Conservation (phyloP, 1,140 invertebrate genomes). For the Drosophila sulfurigaster region DNA sequence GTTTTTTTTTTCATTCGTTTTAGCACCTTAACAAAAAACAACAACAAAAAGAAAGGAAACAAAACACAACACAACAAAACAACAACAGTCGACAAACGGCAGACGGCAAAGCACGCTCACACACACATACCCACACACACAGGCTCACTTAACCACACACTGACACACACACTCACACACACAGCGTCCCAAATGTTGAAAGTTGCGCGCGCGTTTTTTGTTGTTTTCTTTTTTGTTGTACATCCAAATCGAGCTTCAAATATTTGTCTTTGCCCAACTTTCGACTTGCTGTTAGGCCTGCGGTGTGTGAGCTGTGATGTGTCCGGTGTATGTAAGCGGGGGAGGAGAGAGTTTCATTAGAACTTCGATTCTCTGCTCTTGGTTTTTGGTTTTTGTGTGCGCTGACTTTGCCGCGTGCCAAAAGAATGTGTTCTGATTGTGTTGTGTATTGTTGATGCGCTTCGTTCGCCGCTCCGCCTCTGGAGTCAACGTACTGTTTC, state of each 20-base stretch:
- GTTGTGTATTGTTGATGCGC: constrained; percentile 4
- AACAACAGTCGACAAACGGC: background rate
- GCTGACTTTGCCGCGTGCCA: background rate
- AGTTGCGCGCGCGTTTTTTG: constrained; percentile 42
- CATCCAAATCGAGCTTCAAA: constrained; percentile 27
- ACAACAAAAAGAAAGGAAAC: constrained; percentile 9
- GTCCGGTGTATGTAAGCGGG: background rate
- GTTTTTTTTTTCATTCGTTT: constrained; percentile 16
- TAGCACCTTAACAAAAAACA: constrained; percentile 39
- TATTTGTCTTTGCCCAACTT: constrained; percentile 46
- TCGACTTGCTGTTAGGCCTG: constrained; percentile 12
- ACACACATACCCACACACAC: background rate
- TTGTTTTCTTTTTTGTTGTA: constrained; percentile 24
- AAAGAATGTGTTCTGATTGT: background rate
- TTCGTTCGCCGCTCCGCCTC: background rate
- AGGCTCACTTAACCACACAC: background rate
- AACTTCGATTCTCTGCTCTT: background rate
- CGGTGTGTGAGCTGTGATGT: background rate
- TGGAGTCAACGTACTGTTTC: constrained; percentile 64
- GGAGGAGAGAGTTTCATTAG: constrained; percentile 3
- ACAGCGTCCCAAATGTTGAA: constrained; percentile 25
- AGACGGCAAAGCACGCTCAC: constrained; percentile 25
- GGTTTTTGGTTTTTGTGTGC: background rate
- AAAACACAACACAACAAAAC: constrained; percentile 26
- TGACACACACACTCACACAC: background rate